phyloP scores from a whole-genome alignment of 2,888 invertebrate species.

The Seira sanloemensis region DNA sequence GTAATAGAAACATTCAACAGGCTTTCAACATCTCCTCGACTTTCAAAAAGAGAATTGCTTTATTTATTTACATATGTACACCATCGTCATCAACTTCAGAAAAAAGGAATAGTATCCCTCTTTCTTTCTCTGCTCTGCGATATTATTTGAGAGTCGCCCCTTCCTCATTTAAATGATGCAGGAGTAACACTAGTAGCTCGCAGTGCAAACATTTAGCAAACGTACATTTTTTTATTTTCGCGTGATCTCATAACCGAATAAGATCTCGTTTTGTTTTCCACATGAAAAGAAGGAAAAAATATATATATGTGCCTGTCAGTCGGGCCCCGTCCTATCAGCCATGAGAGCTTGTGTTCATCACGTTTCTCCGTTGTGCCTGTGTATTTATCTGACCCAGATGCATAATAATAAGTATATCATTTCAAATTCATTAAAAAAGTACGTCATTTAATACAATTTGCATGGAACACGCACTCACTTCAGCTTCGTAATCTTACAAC shows the following conservation, averaged over 20 bases:
- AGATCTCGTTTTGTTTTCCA: not conserved
- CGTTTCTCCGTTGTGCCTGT: too few species aligned
- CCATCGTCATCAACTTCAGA: not conserved
- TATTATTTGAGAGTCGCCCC: not conserved
- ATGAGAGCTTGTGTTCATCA: not conserved
- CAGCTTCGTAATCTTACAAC: constrained; percentile 36
- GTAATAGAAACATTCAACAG: constrained; percentile 37
- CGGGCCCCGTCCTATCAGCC: too few species aligned
- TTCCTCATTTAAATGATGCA: not conserved
- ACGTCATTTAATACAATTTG: constrained; percentile 53
- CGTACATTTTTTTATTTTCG: not conserved
- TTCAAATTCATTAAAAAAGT: constrained; percentile 28
- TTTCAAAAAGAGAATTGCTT: constrained; percentile 28
- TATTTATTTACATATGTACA: constrained; percentile 30
- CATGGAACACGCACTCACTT: constrained; percentile 39
- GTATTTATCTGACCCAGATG: constrained; percentile 62
- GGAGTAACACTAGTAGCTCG: not conserved
- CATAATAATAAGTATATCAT: constrained; percentile 45
- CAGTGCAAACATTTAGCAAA: not conserved
- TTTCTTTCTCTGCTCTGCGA: not conserved
- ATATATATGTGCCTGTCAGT: too few species aligned
- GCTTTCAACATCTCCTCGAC: constrained; percentile 28
- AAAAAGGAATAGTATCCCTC: not conserved
- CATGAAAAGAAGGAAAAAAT: not conserved
- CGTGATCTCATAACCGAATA: too few species aligned